Conservation (phyloP, 2,888 invertebrate genomes). For the Apodemia mormo region DNA sequence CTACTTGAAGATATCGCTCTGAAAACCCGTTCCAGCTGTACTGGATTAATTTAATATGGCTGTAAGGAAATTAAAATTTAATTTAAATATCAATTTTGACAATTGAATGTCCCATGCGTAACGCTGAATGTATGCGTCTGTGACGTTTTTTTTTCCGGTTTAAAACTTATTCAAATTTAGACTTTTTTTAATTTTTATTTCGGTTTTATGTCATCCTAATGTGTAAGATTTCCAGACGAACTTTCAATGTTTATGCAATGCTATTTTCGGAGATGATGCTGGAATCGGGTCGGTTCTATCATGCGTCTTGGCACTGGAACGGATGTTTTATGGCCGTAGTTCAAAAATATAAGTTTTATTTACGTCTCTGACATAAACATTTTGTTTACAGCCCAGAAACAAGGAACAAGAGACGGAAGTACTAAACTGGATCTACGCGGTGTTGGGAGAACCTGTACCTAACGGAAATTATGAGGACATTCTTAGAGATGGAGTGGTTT, state of each 20-base stretch:
- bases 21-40: slow-evolving; percentile 62
- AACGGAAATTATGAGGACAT: slow-evolving; percentile 93
- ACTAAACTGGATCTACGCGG: slow-evolving; percentile 92
- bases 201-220: slow-evolving; percentile 39
- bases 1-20: slow-evolving; percentile 56
- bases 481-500: slow-evolving; percentile 92
- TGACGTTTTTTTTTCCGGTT: not conserved
- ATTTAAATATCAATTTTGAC: slow-evolving; percentile 17
- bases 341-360: slow-evolving; percentile 56
- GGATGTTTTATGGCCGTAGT: slow-evolving; percentile 68
- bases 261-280: slow-evolving; percentile 77
- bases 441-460: slow-evolving; percentile 93
- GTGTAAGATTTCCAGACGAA: slow-evolving; percentile 55
- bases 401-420: slow-evolving; percentile 96
- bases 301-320: slow-evolving; percentile 78
- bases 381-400: slow-evolving; percentile 85
- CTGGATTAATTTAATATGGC: slow-evolving; percentile 61
- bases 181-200: not conserved
- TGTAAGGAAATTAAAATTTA: slow-evolving; percentile 55
- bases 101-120: not conserved
- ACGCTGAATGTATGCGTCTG: not conserved
- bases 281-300: slow-evolving; percentile 62
- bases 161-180: slow-evolving; percentile 7
- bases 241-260: slow-evolving; percentile 47
- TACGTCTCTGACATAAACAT: slow-evolving; percentile 46